Conservation (phyloP, 2,113 vertebrate genomes). For the Hepsetus odoe region DNA sequence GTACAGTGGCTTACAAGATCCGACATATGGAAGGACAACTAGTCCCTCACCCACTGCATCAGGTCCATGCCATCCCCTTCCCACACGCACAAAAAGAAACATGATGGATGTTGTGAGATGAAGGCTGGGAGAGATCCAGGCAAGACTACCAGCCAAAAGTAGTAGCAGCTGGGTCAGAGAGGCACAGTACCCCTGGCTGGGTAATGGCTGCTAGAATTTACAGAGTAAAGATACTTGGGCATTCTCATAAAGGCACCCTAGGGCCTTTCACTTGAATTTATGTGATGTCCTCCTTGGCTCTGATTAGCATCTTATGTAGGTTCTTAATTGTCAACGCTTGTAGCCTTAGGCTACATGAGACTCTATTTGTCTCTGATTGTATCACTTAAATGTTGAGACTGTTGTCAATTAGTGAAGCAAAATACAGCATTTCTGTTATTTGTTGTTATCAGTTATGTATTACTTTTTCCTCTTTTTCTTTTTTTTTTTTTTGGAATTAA, state of each 20-base stretch:
- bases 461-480: no score
- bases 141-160: conserved; percentile 71
- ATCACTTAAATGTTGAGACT: background rate
- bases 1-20: conserved; percentile 87
- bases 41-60: conserved; percentile 87
- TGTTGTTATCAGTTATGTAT: no score
- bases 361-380: background rate
- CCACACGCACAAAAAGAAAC: conserved; percentile 79
- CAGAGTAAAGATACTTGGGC: conserved; percentile 36
- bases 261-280: conserved; percentile 27
- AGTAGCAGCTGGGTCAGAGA: conserved; percentile 73
- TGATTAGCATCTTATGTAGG: conserved; percentile 40
- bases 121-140: conserved; percentile 83
- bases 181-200: conserved; percentile 72
- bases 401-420: background rate
- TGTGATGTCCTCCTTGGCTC: conserved; percentile 21
- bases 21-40: conserved; percentile 95
- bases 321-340: conserved; percentile 26
- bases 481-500: no score
- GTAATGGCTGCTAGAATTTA: conserved; percentile 60
- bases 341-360: conserved; percentile 39
- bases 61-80: conserved; percentile 90
- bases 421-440: no score
- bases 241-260: conserved; percentile 38
- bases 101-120: conserved; percentile 79